Conservation (phyloP, 2,113 vertebrate genomes). For the Notechis scutatus region DNA sequence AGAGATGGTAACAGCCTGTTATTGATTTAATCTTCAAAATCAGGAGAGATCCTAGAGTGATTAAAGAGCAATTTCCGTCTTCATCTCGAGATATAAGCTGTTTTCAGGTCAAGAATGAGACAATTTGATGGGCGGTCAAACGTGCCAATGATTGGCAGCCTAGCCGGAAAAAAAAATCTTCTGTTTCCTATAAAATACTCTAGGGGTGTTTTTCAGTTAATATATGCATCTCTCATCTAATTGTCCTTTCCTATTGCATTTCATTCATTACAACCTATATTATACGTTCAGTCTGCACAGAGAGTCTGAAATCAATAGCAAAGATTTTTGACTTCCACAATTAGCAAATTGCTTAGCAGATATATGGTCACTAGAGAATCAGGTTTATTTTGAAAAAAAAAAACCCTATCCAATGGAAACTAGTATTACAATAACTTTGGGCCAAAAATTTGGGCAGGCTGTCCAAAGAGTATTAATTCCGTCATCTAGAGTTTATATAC, state of each 20-base stretch:
- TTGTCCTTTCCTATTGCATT: constrained; percentile 27
- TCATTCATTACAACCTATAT: constrained; percentile 49
- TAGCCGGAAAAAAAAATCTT: neutral
- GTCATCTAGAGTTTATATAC: neutral
- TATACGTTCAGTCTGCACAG: constrained; percentile 48
- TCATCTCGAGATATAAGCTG: constrained; percentile 51
- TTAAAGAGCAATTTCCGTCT: constrained; percentile 64
- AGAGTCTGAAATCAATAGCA: constrained; percentile 57
- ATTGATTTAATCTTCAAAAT: constrained; percentile 64
- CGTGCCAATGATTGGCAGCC: constrained; percentile 56
- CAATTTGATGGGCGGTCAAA: constrained; percentile 51
- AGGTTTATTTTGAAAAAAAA: constrained; percentile 37
- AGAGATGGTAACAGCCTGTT: constrained; percentile 29
- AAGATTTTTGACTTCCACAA: neutral
- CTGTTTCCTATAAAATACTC: constrained; percentile 42
- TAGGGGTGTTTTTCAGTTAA: constrained; percentile 54
- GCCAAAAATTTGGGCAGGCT: neutral
- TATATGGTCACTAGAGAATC: constrained; percentile 45
- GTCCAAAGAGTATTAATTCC: neutral
- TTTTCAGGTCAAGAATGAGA: constrained; percentile 57
- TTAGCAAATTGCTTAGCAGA: constrained; percentile 11
- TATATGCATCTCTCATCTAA: constrained; percentile 40
- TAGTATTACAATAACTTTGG: neutral
- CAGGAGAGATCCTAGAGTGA: constrained; percentile 59
- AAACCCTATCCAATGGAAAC: constrained; percentile 40